These are phyloP conservation scores for Pediacus dermestoides DNA, from an alignment of 2,888 invertebrate species.

Conservation along the genomic window DNA sequence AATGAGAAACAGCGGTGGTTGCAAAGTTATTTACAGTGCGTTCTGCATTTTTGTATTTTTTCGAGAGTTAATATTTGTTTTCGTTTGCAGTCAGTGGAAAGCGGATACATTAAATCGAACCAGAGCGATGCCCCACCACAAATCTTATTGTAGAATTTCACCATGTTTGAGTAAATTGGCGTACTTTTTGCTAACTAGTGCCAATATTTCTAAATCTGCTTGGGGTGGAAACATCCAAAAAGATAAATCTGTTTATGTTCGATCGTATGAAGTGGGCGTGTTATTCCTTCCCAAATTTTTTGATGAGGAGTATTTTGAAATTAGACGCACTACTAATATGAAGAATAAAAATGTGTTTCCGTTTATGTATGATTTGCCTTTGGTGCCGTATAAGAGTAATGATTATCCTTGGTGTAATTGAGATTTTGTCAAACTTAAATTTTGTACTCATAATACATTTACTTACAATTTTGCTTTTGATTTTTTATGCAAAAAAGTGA, in stretches of 20 bases:
- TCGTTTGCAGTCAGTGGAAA: slow-evolving; percentile 73
- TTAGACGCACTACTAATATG: slow-evolving; percentile 32
- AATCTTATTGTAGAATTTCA: slow-evolving; percentile 78
- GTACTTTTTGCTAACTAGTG: slow-evolving; percentile 87
- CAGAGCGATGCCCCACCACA: slow-evolving; percentile 92
- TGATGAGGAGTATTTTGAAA: slow-evolving; percentile 58
- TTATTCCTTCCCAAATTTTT: slow-evolving; percentile 79
- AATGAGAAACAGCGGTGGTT: slow-evolving; percentile 87
- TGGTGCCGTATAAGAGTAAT: slow-evolving; percentile 62
- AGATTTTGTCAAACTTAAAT: too few species aligned
- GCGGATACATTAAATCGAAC: slow-evolving; percentile 66
- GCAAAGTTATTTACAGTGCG: slow-evolving; percentile 70
- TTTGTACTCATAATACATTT: too few species aligned
- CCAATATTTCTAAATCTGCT: slow-evolving; percentile 95
- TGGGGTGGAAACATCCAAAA: slow-evolving; percentile 76
- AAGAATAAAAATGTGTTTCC: slow-evolving; percentile 52
- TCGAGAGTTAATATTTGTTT: slow-evolving; percentile 5
- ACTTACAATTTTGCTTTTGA: too few species aligned
- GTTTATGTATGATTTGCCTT: slow-evolving; percentile 80
- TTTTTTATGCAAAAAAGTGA: too few species aligned
- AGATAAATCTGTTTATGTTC: slow-evolving; percentile 54
- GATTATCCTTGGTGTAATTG: slow-evolving; percentile 63
- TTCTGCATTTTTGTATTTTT: slow-evolving; percentile 25
- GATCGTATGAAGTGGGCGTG: slow-evolving; percentile 91
- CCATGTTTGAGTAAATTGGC: slow-evolving; percentile 64